Conservation (phyloP, 2,797 vertebrate genomes). For the Muscicapa comitata region DNA sequence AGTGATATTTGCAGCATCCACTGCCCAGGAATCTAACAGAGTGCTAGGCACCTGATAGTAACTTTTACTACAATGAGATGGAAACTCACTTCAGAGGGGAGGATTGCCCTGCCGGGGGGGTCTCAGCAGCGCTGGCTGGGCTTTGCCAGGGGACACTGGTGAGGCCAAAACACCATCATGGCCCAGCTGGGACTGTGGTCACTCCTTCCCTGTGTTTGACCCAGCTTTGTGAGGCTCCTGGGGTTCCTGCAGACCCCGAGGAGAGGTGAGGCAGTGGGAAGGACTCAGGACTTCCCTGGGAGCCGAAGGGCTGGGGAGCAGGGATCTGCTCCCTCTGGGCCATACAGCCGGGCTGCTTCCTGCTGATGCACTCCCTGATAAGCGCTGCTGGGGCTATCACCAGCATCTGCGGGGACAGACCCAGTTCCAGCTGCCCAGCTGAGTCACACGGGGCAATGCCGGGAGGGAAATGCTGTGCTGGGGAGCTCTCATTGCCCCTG, state of each 20-base stretch:
- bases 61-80: background rate
- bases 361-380: background rate
- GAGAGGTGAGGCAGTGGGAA: background rate
- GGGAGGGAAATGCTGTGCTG: background rate
- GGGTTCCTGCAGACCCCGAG: background rate
- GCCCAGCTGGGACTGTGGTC: background rate
- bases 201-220: background rate
- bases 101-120: background rate
- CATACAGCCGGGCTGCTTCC: fast-evolving
- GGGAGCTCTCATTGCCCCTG: background rate
- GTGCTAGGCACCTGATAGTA: background rate
- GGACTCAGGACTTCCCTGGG: too few species aligned
- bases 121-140: fast-evolving
- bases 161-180: background rate
- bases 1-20: background rate
- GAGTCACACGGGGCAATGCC: background rate
- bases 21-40: background rate
- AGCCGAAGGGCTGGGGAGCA: fast-evolving
- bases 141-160: background rate
- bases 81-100: background rate
- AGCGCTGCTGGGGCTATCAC: background rate
- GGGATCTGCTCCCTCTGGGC: background rate
- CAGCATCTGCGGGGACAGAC: background rate
- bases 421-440: background rate
- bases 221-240: background rate